Base-by-base conservation (phyloP, 2,113 vertebrate genomes). In the Corvus hawaiiensis region DNA sequence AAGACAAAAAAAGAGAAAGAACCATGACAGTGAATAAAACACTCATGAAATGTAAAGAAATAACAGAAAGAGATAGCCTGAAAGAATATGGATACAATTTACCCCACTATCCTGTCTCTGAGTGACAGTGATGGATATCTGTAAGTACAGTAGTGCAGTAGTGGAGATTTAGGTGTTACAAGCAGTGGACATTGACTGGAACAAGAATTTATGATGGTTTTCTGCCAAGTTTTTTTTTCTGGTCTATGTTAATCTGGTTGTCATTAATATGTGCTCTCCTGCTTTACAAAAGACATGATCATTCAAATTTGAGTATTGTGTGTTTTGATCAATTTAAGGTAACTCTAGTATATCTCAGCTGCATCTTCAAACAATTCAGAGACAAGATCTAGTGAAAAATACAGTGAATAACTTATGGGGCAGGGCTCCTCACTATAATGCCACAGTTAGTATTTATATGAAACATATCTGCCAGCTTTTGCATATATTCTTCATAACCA, bases 361-460 rank as follows among this genome's bases (percentile, higher is more conserved):
- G 13, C 41, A 26, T 62, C 46, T 67, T 76, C n/a, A 64, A 67
- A 51, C 4, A 48, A 21, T 44, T 37, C 13, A 51, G 13, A 43
- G 35, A 35, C 8, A 68, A 80, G 16, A 52, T 33, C 2, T 51
- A 20, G 6, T 37, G 16, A 64, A 87, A 77, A 68, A 35, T 37
- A 46, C 3, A 33, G 4, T 6, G 5, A n/a, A 10, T 43, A 51
- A n/a, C 20, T 27, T 63, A 37, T 0, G 2, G 9, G 10, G 55
- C 32, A 62, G 24, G 18, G 3, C n/a, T 77, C 16, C 33, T 72
- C 32, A 33, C 8, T 51, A 9, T 37, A 27, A 30, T 63, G 22
- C 6, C 13, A 49, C 12, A 44, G 9, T 19, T 52, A 28, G 8
- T 59, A 32, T 51, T 81, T 51, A n/a, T 32, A 51, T 11, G 10